Percentiles rank a stretch among this genome's conserved stretches.
phyloP scores from a whole-genome alignment of 64 coral and sea anemone species.

The Montipora foliosa region DNA sequence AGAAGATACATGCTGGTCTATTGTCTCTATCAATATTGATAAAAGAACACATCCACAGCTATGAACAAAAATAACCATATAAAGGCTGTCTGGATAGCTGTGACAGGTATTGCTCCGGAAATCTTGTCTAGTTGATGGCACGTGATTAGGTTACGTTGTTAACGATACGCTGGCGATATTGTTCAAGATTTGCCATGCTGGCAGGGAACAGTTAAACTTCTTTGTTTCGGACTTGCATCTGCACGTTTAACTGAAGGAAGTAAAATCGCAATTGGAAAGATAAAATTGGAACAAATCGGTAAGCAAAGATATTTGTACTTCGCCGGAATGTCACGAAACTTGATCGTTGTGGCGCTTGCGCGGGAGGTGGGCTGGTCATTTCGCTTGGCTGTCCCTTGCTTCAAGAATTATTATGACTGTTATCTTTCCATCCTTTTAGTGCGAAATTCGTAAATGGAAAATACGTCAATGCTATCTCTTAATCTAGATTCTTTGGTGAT shows the following conservation, averaged over 20 bases:
- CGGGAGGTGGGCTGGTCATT: not conserved
- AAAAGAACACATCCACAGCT: not conserved
- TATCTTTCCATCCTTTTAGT: not conserved
- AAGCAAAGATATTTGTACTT: not conserved
- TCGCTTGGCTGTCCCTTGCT: not conserved
- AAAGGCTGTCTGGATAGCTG: not conserved
- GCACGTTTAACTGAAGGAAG: not conserved
- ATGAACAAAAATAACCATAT: constrained; percentile 1
- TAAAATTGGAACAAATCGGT: not conserved
- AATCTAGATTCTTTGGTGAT: not conserved
- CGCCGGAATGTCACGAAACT: not conserved
- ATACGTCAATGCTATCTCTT: not conserved
- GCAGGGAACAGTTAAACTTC: not conserved
- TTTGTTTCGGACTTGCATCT: not conserved
- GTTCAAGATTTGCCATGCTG: not conserved
- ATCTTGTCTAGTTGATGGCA: not conserved
- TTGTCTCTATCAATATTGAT: too few species aligned
- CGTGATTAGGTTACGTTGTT: constrained; percentile 2
- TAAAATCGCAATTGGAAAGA: not conserved
- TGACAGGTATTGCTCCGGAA: constrained; percentile 2
- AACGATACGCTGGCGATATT: not conserved
- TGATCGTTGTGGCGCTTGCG: not conserved
- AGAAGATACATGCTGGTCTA: too few species aligned
- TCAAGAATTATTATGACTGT: not conserved
- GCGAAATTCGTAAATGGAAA: not conserved